Conservation (phyloP, 2,797 vertebrate species). For the Cuculus canorus region DNA sequence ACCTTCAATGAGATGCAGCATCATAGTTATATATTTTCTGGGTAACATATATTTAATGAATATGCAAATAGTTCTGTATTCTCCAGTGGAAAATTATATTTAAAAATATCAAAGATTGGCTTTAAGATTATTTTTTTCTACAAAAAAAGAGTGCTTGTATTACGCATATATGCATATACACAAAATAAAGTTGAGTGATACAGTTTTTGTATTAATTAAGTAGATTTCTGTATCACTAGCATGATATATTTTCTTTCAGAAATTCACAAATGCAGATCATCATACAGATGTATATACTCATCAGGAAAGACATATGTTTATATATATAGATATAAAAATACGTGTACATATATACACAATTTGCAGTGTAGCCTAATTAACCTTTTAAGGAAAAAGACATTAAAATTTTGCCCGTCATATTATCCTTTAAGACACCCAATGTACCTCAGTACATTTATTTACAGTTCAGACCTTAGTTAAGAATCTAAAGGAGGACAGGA, state of each 20-base stretch:
- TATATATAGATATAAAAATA: neutral
- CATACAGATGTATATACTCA: neutral
- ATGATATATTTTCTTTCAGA: neutral
- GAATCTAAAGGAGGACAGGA: neutral
- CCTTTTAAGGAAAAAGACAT: neutral
- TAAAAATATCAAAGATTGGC: neutral
- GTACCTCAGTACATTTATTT: neutral
- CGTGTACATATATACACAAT: neutral
- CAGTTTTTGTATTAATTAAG: neutral
- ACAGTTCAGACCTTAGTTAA: neutral
- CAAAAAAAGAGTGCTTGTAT: neutral
- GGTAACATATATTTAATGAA: slow-evolving; percentile 28
- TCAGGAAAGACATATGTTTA: neutral
- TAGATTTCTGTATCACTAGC: neutral
- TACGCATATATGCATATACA: neutral
- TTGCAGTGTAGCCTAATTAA: neutral
- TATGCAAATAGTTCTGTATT: slow-evolving; percentile 14
- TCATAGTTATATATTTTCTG: neutral
- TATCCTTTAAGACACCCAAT: neutral
- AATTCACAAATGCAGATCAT: neutral
- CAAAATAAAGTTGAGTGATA: neutral
- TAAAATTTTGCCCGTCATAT: neutral
- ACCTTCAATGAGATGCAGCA: slow-evolving; percentile 15
- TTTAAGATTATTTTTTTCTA: neutral
- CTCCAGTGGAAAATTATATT: neutral